Evolutionary conservation across 2,797 vertebrate genomes (phyloP).

Genomic region (Etheostoma nigrum): DNA sequence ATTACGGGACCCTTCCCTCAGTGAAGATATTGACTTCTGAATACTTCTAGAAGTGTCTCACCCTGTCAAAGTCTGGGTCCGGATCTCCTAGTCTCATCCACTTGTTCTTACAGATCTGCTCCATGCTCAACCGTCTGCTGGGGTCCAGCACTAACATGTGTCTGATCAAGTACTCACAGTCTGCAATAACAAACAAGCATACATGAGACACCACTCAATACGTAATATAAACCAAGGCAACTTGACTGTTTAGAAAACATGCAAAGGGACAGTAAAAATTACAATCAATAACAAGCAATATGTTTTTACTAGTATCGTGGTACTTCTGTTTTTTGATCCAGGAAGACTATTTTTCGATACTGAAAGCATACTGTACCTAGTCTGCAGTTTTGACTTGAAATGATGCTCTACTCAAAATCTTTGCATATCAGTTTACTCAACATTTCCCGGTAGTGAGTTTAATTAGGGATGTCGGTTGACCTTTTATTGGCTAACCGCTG

Average conservation of each 20-base stretch:
- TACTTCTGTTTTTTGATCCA: not conserved
- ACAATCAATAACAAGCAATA: too few relatives aligned
- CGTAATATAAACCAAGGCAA: not conserved
- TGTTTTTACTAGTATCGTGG: too few relatives aligned
- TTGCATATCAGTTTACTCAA: not conserved
- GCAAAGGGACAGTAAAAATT: not conserved
- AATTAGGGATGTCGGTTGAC: too few relatives aligned
- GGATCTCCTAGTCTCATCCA: constrained; percentile 98
- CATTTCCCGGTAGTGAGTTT: not conserved
- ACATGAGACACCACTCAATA: not conserved
- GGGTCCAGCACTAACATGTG: constrained; percentile 99
- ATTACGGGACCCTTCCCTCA: not conserved
- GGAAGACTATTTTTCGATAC: not conserved
- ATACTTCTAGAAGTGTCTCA: constrained; percentile 73
- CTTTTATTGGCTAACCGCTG: too few relatives aligned
- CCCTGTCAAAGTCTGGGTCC: constrained; percentile 94
- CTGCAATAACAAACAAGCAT: constrained; percentile 78
- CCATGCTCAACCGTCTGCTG: constrained; percentile 94
- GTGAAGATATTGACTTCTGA: not conserved
- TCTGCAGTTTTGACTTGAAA: not conserved
- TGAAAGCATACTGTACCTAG: not conserved
- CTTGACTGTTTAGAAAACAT: not conserved
- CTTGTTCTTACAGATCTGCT: constrained; percentile 99
- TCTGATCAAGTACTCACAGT: constrained; percentile 98
- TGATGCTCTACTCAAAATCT: not conserved